A percentile compares a stretch with the other conserved stretches of the same genome.
Conservation (phyloP, 1,140 invertebrate species). For the Bombus pyrosoma region DNA sequence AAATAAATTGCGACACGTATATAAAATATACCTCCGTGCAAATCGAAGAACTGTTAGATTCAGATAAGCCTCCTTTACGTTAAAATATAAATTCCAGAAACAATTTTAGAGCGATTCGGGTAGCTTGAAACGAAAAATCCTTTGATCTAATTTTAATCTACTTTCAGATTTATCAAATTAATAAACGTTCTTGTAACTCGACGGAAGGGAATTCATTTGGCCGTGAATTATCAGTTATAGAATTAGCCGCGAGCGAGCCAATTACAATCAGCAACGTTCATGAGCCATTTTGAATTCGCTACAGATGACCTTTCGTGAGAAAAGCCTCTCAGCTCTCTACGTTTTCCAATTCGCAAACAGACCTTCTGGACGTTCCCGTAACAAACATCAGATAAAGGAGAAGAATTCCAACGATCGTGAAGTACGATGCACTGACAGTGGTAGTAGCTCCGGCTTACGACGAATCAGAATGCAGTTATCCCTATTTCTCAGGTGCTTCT, state of each 20-base stretch:
- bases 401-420: slow-evolving; percentile 9
- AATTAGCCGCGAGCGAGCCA: not conserved
- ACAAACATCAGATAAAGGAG: slow-evolving; percentile 1
- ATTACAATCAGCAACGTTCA: not conserved
- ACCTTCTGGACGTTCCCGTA: slow-evolving; percentile 12
- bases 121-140: too few relatives aligned
- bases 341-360: not conserved
- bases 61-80: too few relatives aligned
- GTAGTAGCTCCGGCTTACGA: not conserved
- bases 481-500: slow-evolving; percentile 48
- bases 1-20: too few relatives aligned
- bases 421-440: not conserved
- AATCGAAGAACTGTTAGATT: too few relatives aligned
- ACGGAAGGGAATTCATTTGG: too few relatives aligned
- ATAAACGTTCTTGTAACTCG: not conserved
- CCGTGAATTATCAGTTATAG: not conserved
- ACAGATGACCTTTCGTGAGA: slow-evolving; percentile 12
- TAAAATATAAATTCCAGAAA: too few relatives aligned
- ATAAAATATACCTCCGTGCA: too few relatives aligned
- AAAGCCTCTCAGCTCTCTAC: not conserved
- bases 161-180: too few relatives aligned
- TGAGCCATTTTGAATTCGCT: not conserved
- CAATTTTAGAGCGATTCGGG: too few relatives aligned
- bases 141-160: too few relatives aligned
- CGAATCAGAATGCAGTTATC: slow-evolving; percentile 41